Evolutionary conservation across 1,140 invertebrate genomes (phyloP).

Genomic region (Choristoneura fumiferana): DNA sequence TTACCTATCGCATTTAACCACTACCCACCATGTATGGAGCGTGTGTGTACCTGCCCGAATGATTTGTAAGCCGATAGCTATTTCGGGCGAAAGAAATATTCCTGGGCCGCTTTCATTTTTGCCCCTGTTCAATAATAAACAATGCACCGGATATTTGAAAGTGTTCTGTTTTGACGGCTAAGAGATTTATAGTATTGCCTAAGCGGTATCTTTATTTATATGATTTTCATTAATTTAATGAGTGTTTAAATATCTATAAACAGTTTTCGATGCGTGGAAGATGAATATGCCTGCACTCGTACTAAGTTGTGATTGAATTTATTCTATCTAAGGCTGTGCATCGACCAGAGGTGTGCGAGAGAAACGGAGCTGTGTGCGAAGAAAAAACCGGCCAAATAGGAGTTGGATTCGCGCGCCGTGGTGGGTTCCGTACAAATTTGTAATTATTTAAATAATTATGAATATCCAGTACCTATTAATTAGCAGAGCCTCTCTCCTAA

Average conservation of each 20-base stretch:
- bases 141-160: constrained; percentile 52
- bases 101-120: constrained; percentile 62
- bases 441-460: no score
- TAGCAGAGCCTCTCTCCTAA: no score
- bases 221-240: constrained; percentile 28
- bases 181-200: constrained; percentile 54
- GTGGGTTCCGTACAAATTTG: no score
- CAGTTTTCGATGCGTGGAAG: no score
- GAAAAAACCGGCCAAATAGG: no score
- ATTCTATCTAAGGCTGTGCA: no score
- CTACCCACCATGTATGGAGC: constrained; percentile 20
- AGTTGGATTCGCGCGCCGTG: no score
- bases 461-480: no score
- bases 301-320: no score
- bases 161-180: constrained; percentile 47
- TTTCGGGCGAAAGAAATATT: constrained; percentile 64
- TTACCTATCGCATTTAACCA: constrained; percentile 45
- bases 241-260: constrained; percentile 4
- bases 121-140: constrained; percentile 57
- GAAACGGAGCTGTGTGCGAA: no score
- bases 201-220: constrained; percentile 14
- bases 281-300: no score
- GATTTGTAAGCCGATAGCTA: constrained; percentile 67
- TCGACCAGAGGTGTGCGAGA: no score
- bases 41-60: constrained; percentile 52